A percentile compares a stretch with the other conserved stretches of the same genome.
These are phyloP conservation scores for Drosophila miranda DNA, from an alignment of 1,140 invertebrate genomes.

Conservation along the genomic window DNA sequence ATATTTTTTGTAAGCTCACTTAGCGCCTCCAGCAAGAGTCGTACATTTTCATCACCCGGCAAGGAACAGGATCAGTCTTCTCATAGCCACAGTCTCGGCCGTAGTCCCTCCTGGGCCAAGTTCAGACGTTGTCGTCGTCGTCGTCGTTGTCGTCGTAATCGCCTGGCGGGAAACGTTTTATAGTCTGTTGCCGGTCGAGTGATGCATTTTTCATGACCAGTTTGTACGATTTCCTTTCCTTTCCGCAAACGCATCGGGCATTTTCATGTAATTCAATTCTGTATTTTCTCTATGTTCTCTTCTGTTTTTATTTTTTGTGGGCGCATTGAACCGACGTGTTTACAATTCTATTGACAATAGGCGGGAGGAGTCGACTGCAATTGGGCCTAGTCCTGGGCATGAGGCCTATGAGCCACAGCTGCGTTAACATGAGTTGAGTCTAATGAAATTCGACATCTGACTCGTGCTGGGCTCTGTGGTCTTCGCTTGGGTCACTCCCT, in stretches of 20 bases:
- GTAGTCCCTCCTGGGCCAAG: conserved; percentile 39
- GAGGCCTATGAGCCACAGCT: conserved; percentile 50
- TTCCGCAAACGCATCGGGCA: conserved; percentile 69
- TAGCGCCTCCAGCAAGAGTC: conserved; percentile 69
- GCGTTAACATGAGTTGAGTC: conserved; percentile 63
- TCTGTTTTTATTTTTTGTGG: conserved; percentile 29
- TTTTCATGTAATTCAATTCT: conserved; percentile 79
- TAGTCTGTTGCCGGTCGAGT: conserved; percentile 51
- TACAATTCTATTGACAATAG: conserved; percentile 75
- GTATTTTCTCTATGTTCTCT: conserved; percentile 17
- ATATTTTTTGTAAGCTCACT: conserved; percentile 63
- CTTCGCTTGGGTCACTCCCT: conserved; percentile 7
- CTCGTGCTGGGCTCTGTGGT: conserved; percentile 57
- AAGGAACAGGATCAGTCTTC: conserved; percentile 50
- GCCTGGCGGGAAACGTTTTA: conserved; percentile 66
- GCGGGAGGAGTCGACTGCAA: conserved; percentile 14
- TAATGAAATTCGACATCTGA: conserved; percentile 81
- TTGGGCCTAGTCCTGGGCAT: conserved; percentile 1
- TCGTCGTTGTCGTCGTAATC: conserved; percentile 48
- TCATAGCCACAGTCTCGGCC: conserved; percentile 16
- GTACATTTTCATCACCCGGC: conserved; percentile 76
- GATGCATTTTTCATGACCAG: conserved; percentile 80
- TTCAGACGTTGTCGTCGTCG: conserved; percentile 39
- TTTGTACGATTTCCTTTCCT: conserved; percentile 74
- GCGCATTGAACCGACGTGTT: conserved; percentile 54